Evolutionary conservation across 1,140 invertebrate genomes (phyloP).

Genomic region (Drosophila ficusphila): DNA sequence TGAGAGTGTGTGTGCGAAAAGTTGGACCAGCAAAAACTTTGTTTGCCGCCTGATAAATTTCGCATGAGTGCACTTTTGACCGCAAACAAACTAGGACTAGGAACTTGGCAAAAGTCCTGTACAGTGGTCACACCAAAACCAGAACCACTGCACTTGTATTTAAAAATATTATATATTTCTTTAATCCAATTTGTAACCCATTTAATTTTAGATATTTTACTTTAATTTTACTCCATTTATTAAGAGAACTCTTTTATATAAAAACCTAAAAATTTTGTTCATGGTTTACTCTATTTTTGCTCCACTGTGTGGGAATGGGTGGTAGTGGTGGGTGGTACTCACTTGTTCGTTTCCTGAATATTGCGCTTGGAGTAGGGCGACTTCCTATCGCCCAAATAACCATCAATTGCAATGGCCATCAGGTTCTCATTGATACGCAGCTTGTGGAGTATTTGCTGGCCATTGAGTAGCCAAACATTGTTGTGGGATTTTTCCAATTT

Average conservation of each 20-base stretch:
- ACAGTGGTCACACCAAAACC: constrained; percentile 12
- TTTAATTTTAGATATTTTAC: not conserved
- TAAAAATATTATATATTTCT: not conserved
- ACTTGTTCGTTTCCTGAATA: constrained; percentile 84
- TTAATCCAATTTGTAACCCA: not conserved
- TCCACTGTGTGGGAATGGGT: constrained; percentile 6
- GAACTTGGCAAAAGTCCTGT: constrained; percentile 22
- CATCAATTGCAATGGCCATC: constrained; percentile 83
- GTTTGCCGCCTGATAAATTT: constrained; percentile 68
- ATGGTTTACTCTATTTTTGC: too few species aligned
- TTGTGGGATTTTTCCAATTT: constrained; percentile 86
- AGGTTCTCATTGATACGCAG: constrained; percentile 80
- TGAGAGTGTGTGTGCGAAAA: constrained; percentile 70
- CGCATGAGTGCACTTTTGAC: constrained; percentile 78
- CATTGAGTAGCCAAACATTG: constrained; percentile 84
- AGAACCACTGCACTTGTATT: not conserved
- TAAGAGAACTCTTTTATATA: too few species aligned
- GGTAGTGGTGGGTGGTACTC: constrained; percentile 39
- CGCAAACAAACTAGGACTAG: constrained; percentile 70
- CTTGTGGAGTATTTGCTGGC: constrained; percentile 81
- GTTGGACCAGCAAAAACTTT: constrained; percentile 82
- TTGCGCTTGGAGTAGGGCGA: constrained; percentile 83
- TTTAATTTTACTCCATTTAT: too few species aligned
- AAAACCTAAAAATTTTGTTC: too few species aligned
- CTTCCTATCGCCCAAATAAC: constrained; percentile 83